Evolutionary conservation across 2,113 vertebrate genomes (phyloP), one percentile per base, ranked within the genome.

Genomic region (Calonectris borealis): DNA sequence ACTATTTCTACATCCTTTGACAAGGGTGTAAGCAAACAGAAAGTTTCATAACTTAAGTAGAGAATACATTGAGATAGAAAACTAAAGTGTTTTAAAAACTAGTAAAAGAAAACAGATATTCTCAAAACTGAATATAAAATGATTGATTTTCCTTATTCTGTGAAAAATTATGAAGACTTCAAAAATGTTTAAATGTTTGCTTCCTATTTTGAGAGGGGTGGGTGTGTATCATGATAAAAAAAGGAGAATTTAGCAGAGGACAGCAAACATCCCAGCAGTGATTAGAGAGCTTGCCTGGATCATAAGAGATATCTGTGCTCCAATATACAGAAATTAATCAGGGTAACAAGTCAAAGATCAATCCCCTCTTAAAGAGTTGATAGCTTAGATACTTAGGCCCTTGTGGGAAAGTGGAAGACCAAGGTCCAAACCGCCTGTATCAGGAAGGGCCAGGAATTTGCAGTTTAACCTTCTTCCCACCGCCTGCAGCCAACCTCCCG

Each of bases 1-100:
- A 71, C n/a, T 90, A 84, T 91, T 96, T 91, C 95, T 93, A 95
- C 88, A 87, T 82, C 83, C 80, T 92, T 60, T 57, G 77, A 94
- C 91, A 92, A 82, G 52, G 57, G 61, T 0, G 2, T 79, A 84
- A 94, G 80, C 80, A 93, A 78, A 88, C 34, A 69, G 3, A 69
- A 75, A 68, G 57, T 94, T 95, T 86, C 83, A 58, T 76, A 87
- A 94, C 40, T 86, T 55, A 75, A 40, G 38, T 0, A 71, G 44
- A 86, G 48, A 69, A 75, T 60, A 76, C 19, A 86, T 1, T 44
- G 57, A 81, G 49, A 90, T 25, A 71, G 22, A 71, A 93, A 84
- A 87, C 68, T 51, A 27, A 81, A 77, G 62, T 44, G 51, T 7
- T 13, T 62, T 64, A 29, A 61, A 51, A n/a, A 81, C 25, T 5